Conservation (phyloP, 2,113 vertebrate species). For the Shinisaurus crocodilurus region DNA sequence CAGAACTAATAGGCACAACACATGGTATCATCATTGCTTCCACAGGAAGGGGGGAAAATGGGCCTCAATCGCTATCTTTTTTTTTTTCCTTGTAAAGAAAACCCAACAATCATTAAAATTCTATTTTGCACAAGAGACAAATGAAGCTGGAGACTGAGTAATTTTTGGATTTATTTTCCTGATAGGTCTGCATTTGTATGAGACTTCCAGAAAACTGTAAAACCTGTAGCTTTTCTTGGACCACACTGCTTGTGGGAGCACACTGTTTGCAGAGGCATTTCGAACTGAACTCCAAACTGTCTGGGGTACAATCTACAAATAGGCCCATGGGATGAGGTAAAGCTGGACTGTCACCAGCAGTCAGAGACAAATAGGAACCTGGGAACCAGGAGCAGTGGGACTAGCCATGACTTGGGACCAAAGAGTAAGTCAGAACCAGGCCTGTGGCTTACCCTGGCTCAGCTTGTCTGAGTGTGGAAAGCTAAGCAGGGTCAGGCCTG, state of each 20-base stretch:
- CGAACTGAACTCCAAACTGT: not conserved
- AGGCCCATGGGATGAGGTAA: not conserved
- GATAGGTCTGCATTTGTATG: not conserved
- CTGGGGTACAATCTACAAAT: not conserved
- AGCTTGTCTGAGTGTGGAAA: too few species aligned
- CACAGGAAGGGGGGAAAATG: not conserved
- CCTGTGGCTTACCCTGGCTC: too few species aligned
- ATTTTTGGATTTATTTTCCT: not conserved
- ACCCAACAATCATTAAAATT: not conserved
- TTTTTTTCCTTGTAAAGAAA: slow-evolving; percentile 9
- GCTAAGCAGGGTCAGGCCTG: too few species aligned
- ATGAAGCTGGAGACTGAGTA: not conserved
- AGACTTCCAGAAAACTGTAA: not conserved
- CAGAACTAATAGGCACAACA: not conserved
- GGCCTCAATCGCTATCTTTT: not conserved
- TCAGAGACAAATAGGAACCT: too few species aligned
- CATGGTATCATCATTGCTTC: not conserved
- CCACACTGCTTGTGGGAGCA: too few species aligned
- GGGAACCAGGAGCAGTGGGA: not conserved
- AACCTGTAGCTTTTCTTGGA: not conserved
- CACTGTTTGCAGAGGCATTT: not conserved
- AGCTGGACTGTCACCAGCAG: not conserved
- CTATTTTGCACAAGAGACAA: not conserved
- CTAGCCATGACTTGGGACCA: too few species aligned
- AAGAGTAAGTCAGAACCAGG: too few species aligned